Conservation (phyloP, 2,113 vertebrate genomes). For the Peromyscus leucopus region DNA sequence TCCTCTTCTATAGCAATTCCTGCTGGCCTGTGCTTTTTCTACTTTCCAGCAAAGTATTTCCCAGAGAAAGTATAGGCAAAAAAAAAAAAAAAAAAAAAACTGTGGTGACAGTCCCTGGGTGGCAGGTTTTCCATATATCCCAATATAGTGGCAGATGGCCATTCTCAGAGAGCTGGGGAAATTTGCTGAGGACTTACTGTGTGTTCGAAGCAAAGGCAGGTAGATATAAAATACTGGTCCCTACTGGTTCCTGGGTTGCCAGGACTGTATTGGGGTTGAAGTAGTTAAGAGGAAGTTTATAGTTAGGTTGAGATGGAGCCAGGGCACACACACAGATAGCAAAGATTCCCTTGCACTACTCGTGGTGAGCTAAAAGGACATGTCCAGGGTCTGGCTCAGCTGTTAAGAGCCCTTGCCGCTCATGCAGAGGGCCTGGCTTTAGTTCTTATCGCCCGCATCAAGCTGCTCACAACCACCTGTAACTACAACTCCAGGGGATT, state of each 20-base stretch:
- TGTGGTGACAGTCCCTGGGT: neutral
- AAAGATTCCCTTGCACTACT: neutral
- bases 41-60: slow-evolving; percentile 6
- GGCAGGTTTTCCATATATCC: slow-evolving; percentile 12
- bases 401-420: neutral
- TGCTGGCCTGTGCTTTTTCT: neutral
- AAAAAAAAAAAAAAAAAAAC: neutral
- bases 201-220: neutral
- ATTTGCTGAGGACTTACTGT: neutral
- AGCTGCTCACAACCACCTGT: neutral
- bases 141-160: neutral
- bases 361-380: neutral
- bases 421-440: neutral
- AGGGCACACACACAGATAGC: neutral
- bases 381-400: neutral
- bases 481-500: neutral
- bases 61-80: neutral
- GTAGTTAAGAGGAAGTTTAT: slow-evolving; percentile 36
- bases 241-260: neutral
- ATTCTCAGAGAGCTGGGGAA: neutral
- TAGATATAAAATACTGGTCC: neutral
- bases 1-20: neutral
- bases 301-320: neutral
- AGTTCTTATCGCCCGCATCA: neutral
- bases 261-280: neutral